Percentiles rank a stretch among this genome's conserved stretches.
Evolutionary conservation across 2,888 invertebrate genomes (phyloP).

Genomic region (Nebria salina): DNA sequence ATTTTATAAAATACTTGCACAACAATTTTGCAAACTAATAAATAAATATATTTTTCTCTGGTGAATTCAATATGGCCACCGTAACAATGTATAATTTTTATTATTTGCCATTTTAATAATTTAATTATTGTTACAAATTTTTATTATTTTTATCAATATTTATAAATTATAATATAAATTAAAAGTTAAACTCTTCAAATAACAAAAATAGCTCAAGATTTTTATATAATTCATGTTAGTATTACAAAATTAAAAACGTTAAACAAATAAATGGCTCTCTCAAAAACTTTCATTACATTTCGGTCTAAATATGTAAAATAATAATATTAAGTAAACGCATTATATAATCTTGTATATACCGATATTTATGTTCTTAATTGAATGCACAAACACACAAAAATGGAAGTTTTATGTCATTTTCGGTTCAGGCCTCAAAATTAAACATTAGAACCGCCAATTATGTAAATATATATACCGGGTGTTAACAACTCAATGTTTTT

Average conservation of each 20-base stretch:
- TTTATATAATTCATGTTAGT: background rate
- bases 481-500: too few relatives aligned
- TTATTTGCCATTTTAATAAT: too few relatives aligned
- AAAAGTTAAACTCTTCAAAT: background rate
- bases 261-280: background rate
- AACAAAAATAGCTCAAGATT: background rate
- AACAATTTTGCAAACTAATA: too few relatives aligned
- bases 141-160: too few relatives aligned
- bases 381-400: background rate
- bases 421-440: constrained; percentile 9
- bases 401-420: constrained; percentile 2
- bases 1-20: background rate
- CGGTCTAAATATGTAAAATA: background rate
- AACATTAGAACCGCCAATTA: constrained; percentile 3
- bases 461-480: constrained; percentile 14
- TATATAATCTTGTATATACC: background rate
- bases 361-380: background rate
- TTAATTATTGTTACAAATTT: too few relatives aligned
- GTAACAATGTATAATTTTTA: too few relatives aligned
- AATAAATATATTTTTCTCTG: too few relatives aligned
- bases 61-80: too few relatives aligned
- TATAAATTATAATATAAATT: too few relatives aligned
- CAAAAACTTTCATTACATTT: background rate
- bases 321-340: background rate
- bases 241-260: background rate